Conservation (phyloP, 2,113 vertebrate species). For the Saimiri boliviensis region DNA sequence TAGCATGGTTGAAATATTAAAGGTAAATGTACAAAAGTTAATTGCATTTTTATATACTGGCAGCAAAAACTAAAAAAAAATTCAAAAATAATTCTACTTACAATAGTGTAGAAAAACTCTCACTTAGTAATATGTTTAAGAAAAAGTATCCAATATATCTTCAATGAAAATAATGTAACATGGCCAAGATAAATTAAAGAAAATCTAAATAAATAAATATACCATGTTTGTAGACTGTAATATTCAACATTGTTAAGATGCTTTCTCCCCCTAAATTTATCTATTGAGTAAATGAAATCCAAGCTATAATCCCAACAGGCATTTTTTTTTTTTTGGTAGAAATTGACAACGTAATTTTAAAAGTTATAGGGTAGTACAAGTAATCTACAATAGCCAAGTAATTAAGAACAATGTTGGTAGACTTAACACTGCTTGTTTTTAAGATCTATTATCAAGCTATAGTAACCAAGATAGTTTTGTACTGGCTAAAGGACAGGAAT, state of each 20-base stretch:
- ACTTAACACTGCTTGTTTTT: not conserved
- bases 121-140: not conserved
- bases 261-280: not conserved
- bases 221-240: not conserved
- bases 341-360: not conserved
- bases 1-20: not conserved
- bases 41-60: not conserved
- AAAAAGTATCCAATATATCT: not conserved
- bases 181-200: not conserved
- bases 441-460: not conserved
- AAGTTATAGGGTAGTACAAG: not conserved
- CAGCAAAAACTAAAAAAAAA: not conserved
- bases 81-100: slow-evolving; percentile 10
- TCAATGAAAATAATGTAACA: slow-evolving; percentile 30
- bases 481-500: not conserved
- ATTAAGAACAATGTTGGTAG: not conserved
- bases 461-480: not conserved
- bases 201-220: not conserved
- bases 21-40: not conserved
- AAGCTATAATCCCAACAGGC: not conserved
- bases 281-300: not conserved
- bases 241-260: not conserved
- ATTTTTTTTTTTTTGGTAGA: not conserved
- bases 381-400: not conserved
- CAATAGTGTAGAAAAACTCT: not conserved